These are phyloP conservation scores for Drosophila koepferae DNA, from an alignment of 2,888 invertebrate species.

Conservation along the genomic window DNA sequence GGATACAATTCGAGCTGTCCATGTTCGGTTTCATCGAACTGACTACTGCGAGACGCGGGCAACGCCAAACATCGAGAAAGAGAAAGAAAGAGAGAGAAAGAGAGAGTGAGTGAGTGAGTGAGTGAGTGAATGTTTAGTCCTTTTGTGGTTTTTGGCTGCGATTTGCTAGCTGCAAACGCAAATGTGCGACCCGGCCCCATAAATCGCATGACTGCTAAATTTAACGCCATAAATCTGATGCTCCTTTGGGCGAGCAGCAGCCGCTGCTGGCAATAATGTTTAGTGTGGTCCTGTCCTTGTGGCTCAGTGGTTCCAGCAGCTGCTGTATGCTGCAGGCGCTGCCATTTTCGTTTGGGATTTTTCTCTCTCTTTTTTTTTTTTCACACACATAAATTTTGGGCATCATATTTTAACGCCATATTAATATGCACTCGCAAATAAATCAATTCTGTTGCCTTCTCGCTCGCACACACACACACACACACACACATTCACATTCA, in stretches of 20 bases:
- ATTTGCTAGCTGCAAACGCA: conserved; percentile 47
- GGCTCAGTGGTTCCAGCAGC: conserved; percentile 48
- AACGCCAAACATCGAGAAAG: neutral
- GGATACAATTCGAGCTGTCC: conserved; percentile 95
- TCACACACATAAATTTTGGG: conserved; percentile 73
- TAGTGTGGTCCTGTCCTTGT: conserved; percentile 60
- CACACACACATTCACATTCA: conserved; percentile 15
- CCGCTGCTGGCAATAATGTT: conserved; percentile 65
- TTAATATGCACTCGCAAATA: conserved; percentile 76
- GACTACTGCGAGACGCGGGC: conserved; percentile 88
- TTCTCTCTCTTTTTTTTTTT: conserved; percentile 28
- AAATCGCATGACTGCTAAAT: conserved; percentile 57
- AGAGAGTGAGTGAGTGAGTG: conserved; percentile 4
- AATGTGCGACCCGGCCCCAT: conserved; percentile 47
- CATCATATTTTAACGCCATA: conserved; percentile 80
- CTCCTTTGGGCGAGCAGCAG: conserved; percentile 41
- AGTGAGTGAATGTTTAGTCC: conserved; percentile 27
- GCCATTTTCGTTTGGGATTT: neutral
- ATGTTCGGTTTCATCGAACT: conserved; percentile 95
- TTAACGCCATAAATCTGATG: conserved; percentile 70
- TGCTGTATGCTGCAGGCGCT: conserved; percentile 31
- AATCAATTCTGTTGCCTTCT: conserved; percentile 52
- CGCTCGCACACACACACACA: conserved; percentile 11
- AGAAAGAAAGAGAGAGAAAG: conserved; percentile 49
- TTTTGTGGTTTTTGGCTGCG: conserved; percentile 42